phyloP scores from a whole-genome alignment of 2,888 invertebrate species.

The Nebria brevicollis region DNA sequence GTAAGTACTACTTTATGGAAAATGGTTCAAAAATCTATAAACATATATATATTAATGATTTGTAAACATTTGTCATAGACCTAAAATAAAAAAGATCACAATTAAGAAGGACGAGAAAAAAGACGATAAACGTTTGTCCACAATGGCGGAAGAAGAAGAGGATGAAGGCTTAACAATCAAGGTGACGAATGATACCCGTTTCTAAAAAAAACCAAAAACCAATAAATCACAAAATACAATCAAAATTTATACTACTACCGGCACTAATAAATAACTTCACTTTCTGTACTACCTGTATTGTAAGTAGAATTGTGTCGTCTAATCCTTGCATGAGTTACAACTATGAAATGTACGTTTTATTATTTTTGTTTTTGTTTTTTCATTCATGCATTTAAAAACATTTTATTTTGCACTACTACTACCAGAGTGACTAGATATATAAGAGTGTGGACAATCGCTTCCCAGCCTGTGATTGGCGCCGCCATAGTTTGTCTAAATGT shows the following conservation, averaged over 20 bases:
- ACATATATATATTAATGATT: neutral
- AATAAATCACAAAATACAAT: slow-evolving; percentile 14
- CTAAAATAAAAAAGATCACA: slow-evolving; percentile 74
- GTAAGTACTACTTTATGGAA: slow-evolving; percentile 48
- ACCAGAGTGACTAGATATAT: too few relatives aligned
- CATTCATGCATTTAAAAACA: neutral
- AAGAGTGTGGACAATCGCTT: too few relatives aligned
- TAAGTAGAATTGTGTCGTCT: slow-evolving; percentile 29
- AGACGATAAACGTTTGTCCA: slow-evolving; percentile 75
- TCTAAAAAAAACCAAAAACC: slow-evolving; percentile 32
- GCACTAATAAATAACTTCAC: slow-evolving; percentile 39
- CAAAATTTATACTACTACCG: slow-evolving; percentile 9
- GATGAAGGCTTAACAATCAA: slow-evolving; percentile 75
- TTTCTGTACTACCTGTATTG: slow-evolving; percentile 23
- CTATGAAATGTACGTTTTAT: neutral
- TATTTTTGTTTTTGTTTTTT: neutral
- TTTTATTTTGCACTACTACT: neutral
- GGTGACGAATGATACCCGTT: slow-evolving; percentile 63
- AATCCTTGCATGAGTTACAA: slow-evolving; percentile 12
- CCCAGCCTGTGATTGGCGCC: too few relatives aligned
- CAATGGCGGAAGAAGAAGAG: slow-evolving; percentile 88
- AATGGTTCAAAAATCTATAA: neutral
- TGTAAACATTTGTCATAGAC: slow-evolving; percentile 5
- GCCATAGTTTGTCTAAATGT: too few relatives aligned
- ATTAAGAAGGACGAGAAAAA: slow-evolving; percentile 71